Conservation (phyloP, 2,797 vertebrate species). For the Pangasius larnaudii region DNA sequence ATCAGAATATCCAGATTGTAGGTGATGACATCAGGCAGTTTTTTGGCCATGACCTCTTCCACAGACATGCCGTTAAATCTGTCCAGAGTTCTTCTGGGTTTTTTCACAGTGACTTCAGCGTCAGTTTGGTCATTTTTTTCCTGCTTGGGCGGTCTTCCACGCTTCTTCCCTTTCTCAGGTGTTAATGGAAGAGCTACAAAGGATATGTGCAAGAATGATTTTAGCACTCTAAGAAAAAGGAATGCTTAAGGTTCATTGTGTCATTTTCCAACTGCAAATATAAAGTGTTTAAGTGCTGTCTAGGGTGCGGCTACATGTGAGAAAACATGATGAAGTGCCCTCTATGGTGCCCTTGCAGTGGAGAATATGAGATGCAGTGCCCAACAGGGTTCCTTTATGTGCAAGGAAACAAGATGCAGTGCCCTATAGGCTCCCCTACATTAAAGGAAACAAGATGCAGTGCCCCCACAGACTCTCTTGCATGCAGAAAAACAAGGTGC, state of each 20-base stretch:
- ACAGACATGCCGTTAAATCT: constrained; percentile 95
- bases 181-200: constrained; percentile 58
- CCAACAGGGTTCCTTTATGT: background rate
- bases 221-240: background rate
- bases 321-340: background rate
- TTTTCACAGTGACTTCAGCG: constrained; percentile 84
- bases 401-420: background rate
- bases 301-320: background rate
- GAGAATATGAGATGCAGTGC: background rate
- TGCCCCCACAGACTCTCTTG: background rate
- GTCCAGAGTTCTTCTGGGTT: constrained; percentile 90
- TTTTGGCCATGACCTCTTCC: constrained; percentile 93
- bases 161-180: constrained; percentile 83
- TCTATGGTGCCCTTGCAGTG: background rate
- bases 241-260: background rate
- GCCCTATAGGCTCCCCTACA: background rate
- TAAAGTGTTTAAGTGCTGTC: background rate
- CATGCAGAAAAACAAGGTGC: background rate
- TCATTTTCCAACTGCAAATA: background rate
- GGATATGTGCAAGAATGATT: background rate
- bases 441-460: background rate
- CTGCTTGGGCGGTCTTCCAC: constrained; percentile 75
- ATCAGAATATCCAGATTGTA: constrained; percentile 96
- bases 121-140: constrained; percentile 77
- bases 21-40: constrained; percentile 92